phyloP scores from a whole-genome alignment of 2,888 invertebrate species.

The Drosophila lacicola region DNA sequence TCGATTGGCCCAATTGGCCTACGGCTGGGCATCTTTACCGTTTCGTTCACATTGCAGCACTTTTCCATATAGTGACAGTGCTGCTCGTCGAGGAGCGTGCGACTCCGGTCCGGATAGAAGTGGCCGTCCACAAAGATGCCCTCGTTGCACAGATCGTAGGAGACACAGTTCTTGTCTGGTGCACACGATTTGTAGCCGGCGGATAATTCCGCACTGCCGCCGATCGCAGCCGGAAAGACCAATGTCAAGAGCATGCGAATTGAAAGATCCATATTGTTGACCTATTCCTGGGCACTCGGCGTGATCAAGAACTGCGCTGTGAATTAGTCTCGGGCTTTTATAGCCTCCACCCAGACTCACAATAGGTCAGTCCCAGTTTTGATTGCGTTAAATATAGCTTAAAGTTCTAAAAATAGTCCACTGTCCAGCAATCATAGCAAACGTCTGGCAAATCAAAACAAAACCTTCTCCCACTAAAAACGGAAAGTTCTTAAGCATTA shows the following conservation, averaged over 20 bases:
- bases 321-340: slow-evolving; percentile 32
- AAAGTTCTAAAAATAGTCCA: slow-evolving; percentile 51
- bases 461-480: background rate
- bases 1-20: background rate
- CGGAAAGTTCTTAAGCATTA: background rate
- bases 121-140: slow-evolving; percentile 55
- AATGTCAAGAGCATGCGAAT: background rate
- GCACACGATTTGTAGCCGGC: slow-evolving; percentile 40
- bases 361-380: slow-evolving; percentile 17
- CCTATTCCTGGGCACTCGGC: background rate
- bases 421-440: slow-evolving; percentile 23
- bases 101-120: slow-evolving; percentile 61
- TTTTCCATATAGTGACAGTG: slow-evolving; percentile 67
- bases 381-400: slow-evolving; percentile 61
- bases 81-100: slow-evolving; percentile 46
- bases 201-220: background rate
- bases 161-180: slow-evolving; percentile 51
- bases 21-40: slow-evolving; percentile 20
- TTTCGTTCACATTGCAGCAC: slow-evolving; percentile 51
- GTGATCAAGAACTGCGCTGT: slow-evolving; percentile 51
- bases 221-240: background rate
- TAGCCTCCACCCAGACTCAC: slow-evolving; percentile 29
- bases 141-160: slow-evolving; percentile 59
- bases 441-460: slow-evolving; percentile 7
- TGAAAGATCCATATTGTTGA: slow-evolving; percentile 5